Evolutionary conservation across 2,888 invertebrate species (phyloP).

Genomic region (Tiliacea aurago): DNA sequence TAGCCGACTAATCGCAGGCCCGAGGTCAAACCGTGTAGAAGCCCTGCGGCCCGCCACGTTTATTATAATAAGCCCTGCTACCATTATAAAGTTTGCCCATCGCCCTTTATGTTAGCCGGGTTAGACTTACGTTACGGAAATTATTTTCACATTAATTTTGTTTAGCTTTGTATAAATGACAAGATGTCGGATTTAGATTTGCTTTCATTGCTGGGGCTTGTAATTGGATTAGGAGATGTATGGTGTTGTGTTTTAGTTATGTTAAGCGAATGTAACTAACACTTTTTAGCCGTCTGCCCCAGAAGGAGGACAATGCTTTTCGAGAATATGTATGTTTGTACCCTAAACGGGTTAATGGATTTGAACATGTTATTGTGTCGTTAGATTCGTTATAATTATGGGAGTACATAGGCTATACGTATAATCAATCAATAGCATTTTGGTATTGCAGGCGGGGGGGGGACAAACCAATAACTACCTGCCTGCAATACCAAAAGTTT

Average conservation of each 20-base stretch:
- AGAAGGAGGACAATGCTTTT: too few relatives aligned
- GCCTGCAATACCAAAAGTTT: too few relatives aligned
- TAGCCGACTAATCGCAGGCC: slow-evolving; percentile 87
- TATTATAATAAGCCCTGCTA: slow-evolving; percentile 87
- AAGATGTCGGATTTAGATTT: slow-evolving; percentile 40
- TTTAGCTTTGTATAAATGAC: slow-evolving; percentile 50
- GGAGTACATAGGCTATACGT: too few relatives aligned
- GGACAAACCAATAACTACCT: too few relatives aligned
- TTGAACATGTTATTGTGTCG: too few relatives aligned
- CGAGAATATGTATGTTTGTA: too few relatives aligned
- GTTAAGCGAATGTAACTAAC: neutral
- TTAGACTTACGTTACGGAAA: slow-evolving; percentile 68
- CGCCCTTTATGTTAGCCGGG: slow-evolving; percentile 76
- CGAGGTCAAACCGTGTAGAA: slow-evolving; percentile 87
- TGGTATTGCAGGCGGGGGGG: too few relatives aligned
- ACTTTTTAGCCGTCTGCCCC: neutral
- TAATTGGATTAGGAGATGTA: slow-evolving; percentile 19
- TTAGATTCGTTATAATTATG: too few relatives aligned
- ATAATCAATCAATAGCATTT: too few relatives aligned
- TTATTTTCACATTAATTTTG: slow-evolving; percentile 77
- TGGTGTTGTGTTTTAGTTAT: neutral
- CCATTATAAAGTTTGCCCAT: slow-evolving; percentile 85
- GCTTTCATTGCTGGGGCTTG: slow-evolving; percentile 30
- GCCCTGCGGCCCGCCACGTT: slow-evolving; percentile 85
- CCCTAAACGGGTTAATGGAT: too few relatives aligned